Conservation (phyloP, 2,888 invertebrate species). For the Tachina fera region DNA sequence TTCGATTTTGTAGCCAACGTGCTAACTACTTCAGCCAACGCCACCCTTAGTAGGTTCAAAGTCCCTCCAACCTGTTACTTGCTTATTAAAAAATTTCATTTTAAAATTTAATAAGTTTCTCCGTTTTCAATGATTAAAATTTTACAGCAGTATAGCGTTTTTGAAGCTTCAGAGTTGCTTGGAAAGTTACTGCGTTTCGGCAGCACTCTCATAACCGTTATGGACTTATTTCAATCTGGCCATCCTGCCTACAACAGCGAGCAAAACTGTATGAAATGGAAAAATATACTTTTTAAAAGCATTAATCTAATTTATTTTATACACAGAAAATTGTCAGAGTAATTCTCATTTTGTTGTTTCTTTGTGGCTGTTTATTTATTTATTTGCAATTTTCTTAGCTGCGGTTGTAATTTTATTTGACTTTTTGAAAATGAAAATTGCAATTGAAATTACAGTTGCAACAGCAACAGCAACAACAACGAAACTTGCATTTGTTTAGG, state of each 20-base stretch:
- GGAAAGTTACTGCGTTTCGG: too few species aligned
- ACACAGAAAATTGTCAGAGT: conserved; percentile 60
- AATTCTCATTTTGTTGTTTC: conserved; percentile 37
- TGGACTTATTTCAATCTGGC: too few species aligned
- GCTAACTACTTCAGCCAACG: too few species aligned
- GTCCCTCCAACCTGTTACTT: too few species aligned
- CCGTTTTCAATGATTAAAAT: too few species aligned
- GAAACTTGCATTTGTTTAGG: conserved; percentile 54
- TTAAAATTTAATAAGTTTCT: too few species aligned
- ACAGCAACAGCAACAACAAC: conserved; percentile 12
- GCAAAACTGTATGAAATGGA: not conserved
- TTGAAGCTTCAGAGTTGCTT: too few species aligned
- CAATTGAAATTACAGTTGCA: conserved; percentile 54
- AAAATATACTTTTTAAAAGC: conserved; percentile 42
- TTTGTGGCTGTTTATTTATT: conserved; percentile 21
- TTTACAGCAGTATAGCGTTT: too few species aligned
- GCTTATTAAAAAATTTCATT: too few species aligned
- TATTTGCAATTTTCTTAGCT: conserved; percentile 46
- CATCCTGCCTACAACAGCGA: conserved; percentile 2
- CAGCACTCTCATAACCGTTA: too few species aligned
- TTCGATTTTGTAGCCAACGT: too few species aligned
- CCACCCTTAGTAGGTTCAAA: too few species aligned
- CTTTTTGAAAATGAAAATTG: conserved; percentile 59
- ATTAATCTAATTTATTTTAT: conserved; percentile 68
- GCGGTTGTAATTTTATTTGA: conserved; percentile 51